A percentile compares a stretch with the other conserved stretches of the same genome.
phyloP scores from a whole-genome alignment of 2,113 vertebrate species.

The Cyanocitta stelleri region DNA sequence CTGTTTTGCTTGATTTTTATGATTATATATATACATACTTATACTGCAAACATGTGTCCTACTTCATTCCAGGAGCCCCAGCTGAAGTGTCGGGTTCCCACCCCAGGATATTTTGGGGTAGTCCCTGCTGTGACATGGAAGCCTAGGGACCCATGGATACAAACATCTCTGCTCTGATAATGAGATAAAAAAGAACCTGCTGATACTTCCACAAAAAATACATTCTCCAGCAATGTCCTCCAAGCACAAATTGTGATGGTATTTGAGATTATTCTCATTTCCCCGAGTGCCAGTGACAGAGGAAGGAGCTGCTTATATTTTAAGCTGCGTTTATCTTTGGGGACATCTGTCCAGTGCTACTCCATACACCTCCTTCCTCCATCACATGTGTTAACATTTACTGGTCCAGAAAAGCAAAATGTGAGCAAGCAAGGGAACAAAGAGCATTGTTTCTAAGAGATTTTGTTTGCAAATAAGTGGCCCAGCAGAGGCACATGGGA shows the following conservation, averaged over 20 bases:
- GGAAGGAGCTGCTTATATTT: background rate
- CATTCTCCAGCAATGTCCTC: background rate
- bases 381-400: background rate
- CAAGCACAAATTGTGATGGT: background rate
- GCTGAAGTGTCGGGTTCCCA: background rate
- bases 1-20: background rate
- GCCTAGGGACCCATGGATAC: fast-evolving
- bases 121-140: background rate
- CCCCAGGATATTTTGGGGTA: background rate
- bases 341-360: background rate
- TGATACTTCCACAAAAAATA: background rate
- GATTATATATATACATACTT: background rate
- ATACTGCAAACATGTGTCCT: background rate
- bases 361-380: background rate
- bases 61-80: background rate
- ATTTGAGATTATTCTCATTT: background rate
- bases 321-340: background rate
- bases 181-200: background rate
- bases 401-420: background rate
- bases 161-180: background rate
- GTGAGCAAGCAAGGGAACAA: background rate
- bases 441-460: background rate
- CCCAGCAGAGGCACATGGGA: background rate
- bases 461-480: background rate
- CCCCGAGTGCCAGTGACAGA: background rate